Evolutionary conservation across 2,797 vertebrate genomes (phyloP), one percentile per base, ranked within the genome.

Genomic region (Gallinago nigripennis): DNA sequence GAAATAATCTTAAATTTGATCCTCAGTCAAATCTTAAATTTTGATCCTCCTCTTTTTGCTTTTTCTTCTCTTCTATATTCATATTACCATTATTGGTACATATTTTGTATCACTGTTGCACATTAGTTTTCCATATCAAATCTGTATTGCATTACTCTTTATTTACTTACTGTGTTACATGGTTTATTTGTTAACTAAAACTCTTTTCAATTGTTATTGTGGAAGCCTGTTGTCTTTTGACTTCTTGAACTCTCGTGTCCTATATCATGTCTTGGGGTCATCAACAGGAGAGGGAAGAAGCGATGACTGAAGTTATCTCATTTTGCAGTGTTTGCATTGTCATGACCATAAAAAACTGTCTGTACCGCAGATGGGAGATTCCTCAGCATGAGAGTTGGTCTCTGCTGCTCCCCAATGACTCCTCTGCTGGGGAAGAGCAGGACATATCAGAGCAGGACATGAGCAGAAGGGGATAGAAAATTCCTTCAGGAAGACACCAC

Each of bases 271-370:
- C 81, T 82, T 8, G 4, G 39, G 81, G 56, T 88, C 83, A 90
- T 88, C 83, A 90, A 41, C 39, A 80, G 70, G 70, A 92, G 60
- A 80, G 81, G 83, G 70, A 91, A 90, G 64, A 54, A 84, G 75
- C 94, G 83, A 60, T 0, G 17, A 80, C 33, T 12, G 27, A 73
- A 79, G n/a, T 24, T 77, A 25, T 19, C 50, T 39, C n/a, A 35
- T 76, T 93, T 90, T 83, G 88, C 90, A 79, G 35, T 53, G 41
- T 82, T 82, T 91, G 68, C 75, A 77, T 72, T 77, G 66, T 53
- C 69, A 41, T 15, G n/a, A 57, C 43, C 63, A 79, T 63, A 85
- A 69, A 24, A 84, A 82, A 66, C 31, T 65, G 31, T 31, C 73
- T 21, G 6, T n/a, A 33, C 56, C 33, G 63, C 76, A 87, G 50